phyloP scores from a whole-genome alignment of 2,113 vertebrate genomes.

The Conger conger region DNA sequence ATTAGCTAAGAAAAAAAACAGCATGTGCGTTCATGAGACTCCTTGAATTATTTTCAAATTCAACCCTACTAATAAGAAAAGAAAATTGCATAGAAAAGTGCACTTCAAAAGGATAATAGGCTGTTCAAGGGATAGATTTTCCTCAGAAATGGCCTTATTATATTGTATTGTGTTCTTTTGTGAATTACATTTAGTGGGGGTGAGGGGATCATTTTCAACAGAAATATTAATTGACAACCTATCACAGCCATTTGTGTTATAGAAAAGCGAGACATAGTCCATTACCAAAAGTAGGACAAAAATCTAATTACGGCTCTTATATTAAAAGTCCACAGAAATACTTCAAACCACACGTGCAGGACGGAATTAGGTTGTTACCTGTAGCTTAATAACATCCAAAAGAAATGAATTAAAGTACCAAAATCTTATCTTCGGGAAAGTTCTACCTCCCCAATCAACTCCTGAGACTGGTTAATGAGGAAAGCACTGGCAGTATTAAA shows the following conservation, averaged over 20 bases:
- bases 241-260: not conserved
- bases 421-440: not conserved
- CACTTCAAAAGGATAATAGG: constrained; percentile 31
- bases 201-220: not conserved
- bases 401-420: not conserved
- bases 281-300: constrained; percentile 3
- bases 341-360: not conserved
- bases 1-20: not conserved
- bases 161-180: not conserved
- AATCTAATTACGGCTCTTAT: not conserved
- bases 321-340: not conserved
- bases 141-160: not conserved
- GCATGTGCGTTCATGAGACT: not conserved
- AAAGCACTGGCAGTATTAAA: not conserved
- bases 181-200: not conserved
- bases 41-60: constrained; percentile 17
- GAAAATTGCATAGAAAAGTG: constrained; percentile 10
- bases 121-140: not conserved
- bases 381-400: not conserved
- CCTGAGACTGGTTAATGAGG: not conserved
- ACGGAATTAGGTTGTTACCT: not conserved
- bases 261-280: not conserved
- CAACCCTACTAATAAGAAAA: constrained; percentile 10
- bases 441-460: not conserved
- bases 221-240: not conserved